Conservation (phyloP, 2,113 vertebrate species). For the Chrysemys picta region DNA sequence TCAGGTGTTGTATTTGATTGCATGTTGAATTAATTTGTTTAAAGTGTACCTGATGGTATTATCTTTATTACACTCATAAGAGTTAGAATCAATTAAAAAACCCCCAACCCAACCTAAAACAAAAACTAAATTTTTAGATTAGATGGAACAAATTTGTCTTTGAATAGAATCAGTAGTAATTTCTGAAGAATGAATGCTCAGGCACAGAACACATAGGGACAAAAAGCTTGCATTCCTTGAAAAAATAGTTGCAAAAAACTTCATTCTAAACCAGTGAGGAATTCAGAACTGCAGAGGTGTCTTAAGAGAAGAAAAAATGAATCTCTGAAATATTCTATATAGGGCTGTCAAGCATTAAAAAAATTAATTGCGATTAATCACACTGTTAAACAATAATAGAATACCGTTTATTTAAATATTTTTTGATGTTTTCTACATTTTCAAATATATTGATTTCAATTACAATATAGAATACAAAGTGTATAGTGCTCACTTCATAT, state of each 20-base stretch:
- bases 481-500: too few relatives aligned
- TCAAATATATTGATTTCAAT: too few relatives aligned
- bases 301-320: neutral
- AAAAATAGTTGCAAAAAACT: rapidly evolving
- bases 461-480: too few relatives aligned
- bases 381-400: too few relatives aligned
- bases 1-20: conserved; percentile 12
- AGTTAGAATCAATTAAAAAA: neutral
- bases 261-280: neutral
- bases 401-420: too few relatives aligned
- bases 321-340: too few relatives aligned
- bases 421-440: too few relatives aligned
- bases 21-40: conserved; percentile 16
- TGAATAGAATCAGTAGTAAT: neutral
- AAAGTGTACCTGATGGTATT: neutral
- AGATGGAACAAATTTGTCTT: neutral
- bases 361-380: too few relatives aligned
- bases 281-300: neutral
- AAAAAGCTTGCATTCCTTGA: neutral
- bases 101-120: neutral
- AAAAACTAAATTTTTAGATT: neutral
- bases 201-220: neutral
- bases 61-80: neutral
- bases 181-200: neutral
- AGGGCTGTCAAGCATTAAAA: too few relatives aligned